Evolutionary conservation across 92 coral and sea anemone genomes (phyloP).

Genomic region (Epizoanthus ramosus): DNA sequence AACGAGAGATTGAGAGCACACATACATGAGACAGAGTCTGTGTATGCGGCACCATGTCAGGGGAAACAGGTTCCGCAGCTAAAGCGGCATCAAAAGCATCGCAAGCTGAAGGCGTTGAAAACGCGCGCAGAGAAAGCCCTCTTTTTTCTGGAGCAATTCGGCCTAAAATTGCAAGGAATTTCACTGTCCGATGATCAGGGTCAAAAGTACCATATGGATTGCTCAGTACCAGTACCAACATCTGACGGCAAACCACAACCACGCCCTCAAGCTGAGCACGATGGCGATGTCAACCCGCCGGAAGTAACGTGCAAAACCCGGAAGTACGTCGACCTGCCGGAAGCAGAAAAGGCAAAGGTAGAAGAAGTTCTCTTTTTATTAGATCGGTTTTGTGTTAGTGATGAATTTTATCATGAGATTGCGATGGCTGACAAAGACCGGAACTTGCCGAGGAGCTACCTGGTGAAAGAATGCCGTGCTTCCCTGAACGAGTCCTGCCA

Average conservation of each 20-base stretch:
- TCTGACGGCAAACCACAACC: not conserved
- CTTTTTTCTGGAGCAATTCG: not conserved
- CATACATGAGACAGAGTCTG: not conserved
- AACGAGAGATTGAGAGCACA: not conserved
- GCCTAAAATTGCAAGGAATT: not conserved
- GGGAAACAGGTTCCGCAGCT: not conserved
- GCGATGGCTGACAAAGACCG: not conserved
- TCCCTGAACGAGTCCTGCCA: slow-evolving; percentile 1
- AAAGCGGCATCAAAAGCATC: not conserved
- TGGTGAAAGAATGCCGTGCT: slow-evolving; percentile 12
- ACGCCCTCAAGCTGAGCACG: slow-evolving; percentile 1
- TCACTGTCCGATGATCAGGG: not conserved
- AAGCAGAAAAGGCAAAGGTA: not conserved
- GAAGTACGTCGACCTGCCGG: not conserved
- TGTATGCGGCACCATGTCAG: not conserved
- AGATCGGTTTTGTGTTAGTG: not conserved
- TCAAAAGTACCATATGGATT: not conserved
- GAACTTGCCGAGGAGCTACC: not conserved
- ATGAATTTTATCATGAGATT: slow-evolving; percentile 4
- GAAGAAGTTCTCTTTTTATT: slow-evolving; percentile 9
- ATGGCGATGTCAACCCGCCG: not conserved
- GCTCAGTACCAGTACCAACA: not conserved
- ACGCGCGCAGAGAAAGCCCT: slow-evolving; percentile 2
- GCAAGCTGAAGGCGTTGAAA: not conserved
- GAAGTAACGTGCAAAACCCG: not conserved